Evolutionary conservation across 1,140 invertebrate species (phyloP).

Genomic region (Dreissena polymorpha): DNA sequence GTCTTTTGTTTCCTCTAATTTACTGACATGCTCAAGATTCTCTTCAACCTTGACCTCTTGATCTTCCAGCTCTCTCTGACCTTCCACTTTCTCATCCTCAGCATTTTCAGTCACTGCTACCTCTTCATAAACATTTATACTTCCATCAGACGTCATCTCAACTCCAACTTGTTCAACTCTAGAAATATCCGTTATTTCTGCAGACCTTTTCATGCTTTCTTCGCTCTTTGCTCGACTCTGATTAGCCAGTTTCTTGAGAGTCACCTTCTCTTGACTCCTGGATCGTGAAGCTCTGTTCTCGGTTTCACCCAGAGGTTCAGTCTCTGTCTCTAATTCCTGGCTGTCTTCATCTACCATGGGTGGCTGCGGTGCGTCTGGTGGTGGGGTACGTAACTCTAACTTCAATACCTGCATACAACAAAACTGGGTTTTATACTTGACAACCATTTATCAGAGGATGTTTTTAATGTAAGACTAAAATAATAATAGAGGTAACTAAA

Average conservation of each 20-base stretch:
- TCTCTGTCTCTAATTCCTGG: not conserved
- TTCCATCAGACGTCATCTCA: constrained; percentile 14
- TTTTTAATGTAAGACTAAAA: too few relatives aligned
- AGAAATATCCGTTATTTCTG: constrained; percentile 11
- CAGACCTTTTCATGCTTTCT: constrained; percentile 35
- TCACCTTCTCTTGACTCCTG: constrained; percentile 27
- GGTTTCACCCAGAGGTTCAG: constrained; percentile 27
- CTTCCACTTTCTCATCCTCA: constrained; percentile 1
- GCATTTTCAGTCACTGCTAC: not conserved
- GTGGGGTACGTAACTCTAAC: constrained; percentile 35
- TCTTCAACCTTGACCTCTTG: too few relatives aligned
- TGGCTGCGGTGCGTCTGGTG: constrained; percentile 5
- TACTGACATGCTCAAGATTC: too few relatives aligned
- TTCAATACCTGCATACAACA: constrained; percentile 26
- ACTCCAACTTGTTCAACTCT: not conserved
- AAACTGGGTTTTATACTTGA: not conserved
- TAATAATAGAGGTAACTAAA: too few relatives aligned
- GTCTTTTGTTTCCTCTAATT: too few relatives aligned
- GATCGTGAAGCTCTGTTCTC: constrained; percentile 16
- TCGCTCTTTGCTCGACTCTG: constrained; percentile 48
- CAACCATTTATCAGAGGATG: too few relatives aligned
- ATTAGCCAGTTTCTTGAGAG: constrained; percentile 53
- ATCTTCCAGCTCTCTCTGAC: not conserved
- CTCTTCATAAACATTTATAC: not conserved
- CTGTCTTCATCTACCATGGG: not conserved